Base-by-base conservation (phyloP, 2,797 vertebrate species). In the Pseudotriccus pelzelni region DNA sequence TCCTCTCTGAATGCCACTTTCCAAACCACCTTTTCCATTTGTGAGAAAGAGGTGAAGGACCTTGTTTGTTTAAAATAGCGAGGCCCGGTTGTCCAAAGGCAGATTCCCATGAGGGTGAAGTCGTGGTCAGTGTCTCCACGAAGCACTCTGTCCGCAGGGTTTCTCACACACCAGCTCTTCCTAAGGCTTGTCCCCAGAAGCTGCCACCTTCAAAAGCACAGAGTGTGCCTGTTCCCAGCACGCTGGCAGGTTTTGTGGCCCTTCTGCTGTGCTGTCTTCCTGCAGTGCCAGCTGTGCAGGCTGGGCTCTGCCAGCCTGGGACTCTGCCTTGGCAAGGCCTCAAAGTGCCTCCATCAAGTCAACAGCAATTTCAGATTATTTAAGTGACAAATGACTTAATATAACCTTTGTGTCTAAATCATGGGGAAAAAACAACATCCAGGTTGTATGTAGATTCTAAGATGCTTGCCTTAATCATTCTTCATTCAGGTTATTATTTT, bases 281-380 rank as follows among this genome's bases (percentile, higher is more conserved):
- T 59, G 47, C 52, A 37, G 67, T 8, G 7, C 44, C 28, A 37
- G 62, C 84, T 72, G 47, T 24, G 37, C 24, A 25, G 22, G 21
- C 37, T 55, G 15, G 50, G 30, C 59, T 50, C 79, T 77, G 64
- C 70, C 62, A 16, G 12, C 2, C 18, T 1, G 4, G 22, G 28
- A 32, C 46, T 76, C 50, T 14, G 43, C 53, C 37, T 78, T 50
- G 72, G 63, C 52, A 66, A 36, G 25, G 32, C 41, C 72, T 82
- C 46, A 6, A 1, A 58, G 27, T 28, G 3, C 2, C 64, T 30
- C 1, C 1, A 0, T 19, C 36, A 30, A 0, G 0, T n/a, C 53
- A n/a, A 30, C 28, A 53, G 49, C n/a, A 25, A 3, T 53, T 80
- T 60, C 21, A 52, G 36, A 30, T 20, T 19, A 56, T 5, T 60